Percentiles rank a stretch among this genome's conserved stretches.
phyloP scores from a whole-genome alignment of 2,113 vertebrate species.

The Plectropomus leopardus region DNA sequence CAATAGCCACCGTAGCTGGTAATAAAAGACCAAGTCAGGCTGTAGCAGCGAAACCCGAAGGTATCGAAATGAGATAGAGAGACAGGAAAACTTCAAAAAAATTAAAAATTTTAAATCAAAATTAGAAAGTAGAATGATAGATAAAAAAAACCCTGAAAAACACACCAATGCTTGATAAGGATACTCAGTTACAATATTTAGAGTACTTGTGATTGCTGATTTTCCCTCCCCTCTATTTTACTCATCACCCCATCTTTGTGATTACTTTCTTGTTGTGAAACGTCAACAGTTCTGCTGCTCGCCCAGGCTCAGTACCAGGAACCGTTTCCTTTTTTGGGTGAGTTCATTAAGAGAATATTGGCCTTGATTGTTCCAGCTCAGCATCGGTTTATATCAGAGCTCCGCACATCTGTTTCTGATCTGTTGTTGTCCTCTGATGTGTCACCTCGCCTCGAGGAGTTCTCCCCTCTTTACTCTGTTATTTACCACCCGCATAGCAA shows the following conservation, averaged over 20 bases:
- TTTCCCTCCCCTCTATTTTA: neutral
- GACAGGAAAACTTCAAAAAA: neutral
- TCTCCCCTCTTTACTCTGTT: constrained; percentile 34
- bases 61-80: neutral
- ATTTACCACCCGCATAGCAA: constrained; percentile 59
- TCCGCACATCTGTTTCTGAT: constrained; percentile 70
- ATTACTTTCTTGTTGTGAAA: constrained; percentile 36
- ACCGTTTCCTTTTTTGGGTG: constrained; percentile 66
- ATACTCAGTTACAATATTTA: neutral
- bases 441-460: constrained; percentile 62
- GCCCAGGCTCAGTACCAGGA: constrained; percentile 77
- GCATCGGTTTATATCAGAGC: constrained; percentile 47
- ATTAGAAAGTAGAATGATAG: neutral
- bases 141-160: neutral
- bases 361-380: constrained; percentile 37
- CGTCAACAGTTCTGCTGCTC: constrained; percentile 74
- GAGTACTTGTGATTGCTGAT: neutral
- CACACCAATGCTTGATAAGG: neutral
- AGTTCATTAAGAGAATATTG: constrained; percentile 67
- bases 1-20: neutral
- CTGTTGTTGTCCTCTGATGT: constrained; percentile 55
- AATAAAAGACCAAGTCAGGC: neutral
- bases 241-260: constrained; percentile 11
- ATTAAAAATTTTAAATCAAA: neutral
- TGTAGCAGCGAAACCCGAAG: neutral